phyloP scores from a whole-genome alignment of 2,888 invertebrate genomes.

The Spilarctia lutea region DNA sequence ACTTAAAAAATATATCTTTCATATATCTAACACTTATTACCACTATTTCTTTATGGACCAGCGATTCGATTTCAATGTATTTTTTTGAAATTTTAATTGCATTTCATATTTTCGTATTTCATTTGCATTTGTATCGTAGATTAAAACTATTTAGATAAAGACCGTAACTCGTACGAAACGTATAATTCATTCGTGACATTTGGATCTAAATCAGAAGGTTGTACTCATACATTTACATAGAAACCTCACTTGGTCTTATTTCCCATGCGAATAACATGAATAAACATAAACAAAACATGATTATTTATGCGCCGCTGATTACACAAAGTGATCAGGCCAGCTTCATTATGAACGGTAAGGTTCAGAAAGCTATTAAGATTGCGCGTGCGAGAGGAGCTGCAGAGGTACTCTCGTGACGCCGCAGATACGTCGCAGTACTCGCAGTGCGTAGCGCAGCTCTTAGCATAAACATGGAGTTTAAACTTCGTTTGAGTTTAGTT shows the following conservation, averaged over 20 bases:
- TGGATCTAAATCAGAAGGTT: constrained; percentile 12
- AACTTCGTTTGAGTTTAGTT: constrained; percentile 1
- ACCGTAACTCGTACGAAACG: background rate
- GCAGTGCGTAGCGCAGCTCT: background rate
- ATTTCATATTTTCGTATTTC: background rate
- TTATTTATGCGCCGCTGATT: constrained; percentile 22
- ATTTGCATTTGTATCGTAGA: background rate
- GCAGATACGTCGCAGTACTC: background rate
- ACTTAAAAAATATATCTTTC: background rate
- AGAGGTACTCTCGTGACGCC: constrained; percentile 1
- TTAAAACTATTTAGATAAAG: background rate
- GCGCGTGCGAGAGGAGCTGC: constrained; percentile 24
- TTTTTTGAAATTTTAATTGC: background rate
- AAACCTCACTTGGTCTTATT: constrained; percentile 9
- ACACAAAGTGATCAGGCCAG: constrained; percentile 23
- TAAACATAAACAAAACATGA: constrained; percentile 16
- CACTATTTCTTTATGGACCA: background rate
- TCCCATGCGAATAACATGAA: constrained; percentile 20
- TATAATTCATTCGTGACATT: constrained; percentile 2
- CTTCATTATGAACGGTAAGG: constrained; percentile 20
- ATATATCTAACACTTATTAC: background rate
- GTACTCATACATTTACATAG: constrained; percentile 9
- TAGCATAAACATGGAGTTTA: constrained; percentile 7
- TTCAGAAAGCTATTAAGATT: constrained; percentile 42
- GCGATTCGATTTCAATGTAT: background rate